Conservation (phyloP, 2,888 invertebrate species). For the Subacronicta megacephala region DNA sequence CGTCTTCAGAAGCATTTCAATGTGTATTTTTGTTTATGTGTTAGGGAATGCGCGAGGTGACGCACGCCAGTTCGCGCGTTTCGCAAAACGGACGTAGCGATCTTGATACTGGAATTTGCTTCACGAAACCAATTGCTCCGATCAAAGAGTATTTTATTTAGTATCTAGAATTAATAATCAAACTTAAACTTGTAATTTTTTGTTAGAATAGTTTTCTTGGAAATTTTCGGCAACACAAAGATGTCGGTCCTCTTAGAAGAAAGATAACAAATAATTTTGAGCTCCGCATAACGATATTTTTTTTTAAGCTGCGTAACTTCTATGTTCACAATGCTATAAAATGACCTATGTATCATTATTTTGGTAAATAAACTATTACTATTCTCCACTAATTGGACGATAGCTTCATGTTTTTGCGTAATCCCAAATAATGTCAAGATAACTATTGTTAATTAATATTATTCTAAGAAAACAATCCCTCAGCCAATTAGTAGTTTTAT, state of each 20-base stretch:
- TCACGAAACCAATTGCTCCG: slow-evolving; percentile 36
- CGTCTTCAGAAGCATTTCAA: slow-evolving; percentile 51
- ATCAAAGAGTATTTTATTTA: no score
- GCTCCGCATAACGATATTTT: no score
- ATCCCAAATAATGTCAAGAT: slow-evolving; percentile 20
- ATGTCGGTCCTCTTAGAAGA: no score
- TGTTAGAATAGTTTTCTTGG: no score
- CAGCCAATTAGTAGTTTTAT: background rate
- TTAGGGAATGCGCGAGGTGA: slow-evolving; percentile 70
- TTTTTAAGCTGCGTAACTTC: no score
- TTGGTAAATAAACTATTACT: no score
- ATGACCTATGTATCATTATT: no score
- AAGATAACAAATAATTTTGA: no score
- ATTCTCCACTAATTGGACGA: slow-evolving; percentile 27
- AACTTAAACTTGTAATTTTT: no score
- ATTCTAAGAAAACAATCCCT: background rate
- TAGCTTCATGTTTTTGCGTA: slow-evolving; percentile 8
- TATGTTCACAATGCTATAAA: no score
- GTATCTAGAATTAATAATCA: no score
- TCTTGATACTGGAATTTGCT: slow-evolving; percentile 39
- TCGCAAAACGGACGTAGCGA: slow-evolving; percentile 64
- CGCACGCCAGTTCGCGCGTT: slow-evolving; percentile 72
- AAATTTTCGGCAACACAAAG: no score
- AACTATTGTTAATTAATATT: background rate
- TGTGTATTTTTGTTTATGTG: slow-evolving; percentile 77